These are phyloP conservation scores for Polydrusus cervinus DNA, from an alignment of 2,888 invertebrate species.

Conservation along the genomic window DNA sequence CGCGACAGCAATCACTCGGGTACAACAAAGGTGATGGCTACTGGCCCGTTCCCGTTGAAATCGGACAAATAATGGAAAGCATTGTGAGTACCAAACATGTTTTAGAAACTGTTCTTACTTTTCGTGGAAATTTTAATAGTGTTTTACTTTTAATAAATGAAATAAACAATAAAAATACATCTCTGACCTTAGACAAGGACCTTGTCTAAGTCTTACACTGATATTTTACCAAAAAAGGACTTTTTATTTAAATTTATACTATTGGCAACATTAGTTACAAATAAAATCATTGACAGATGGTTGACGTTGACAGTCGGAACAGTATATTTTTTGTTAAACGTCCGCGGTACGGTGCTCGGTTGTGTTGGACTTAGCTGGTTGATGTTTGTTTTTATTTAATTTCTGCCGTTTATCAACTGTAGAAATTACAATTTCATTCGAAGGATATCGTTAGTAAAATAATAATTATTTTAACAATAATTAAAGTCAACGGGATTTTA, in stretches of 20 bases:
- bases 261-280: not conserved
- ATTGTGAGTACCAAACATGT: too few species aligned
- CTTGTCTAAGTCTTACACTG: too few species aligned
- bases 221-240: too few species aligned
- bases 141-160: not conserved
- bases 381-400: not conserved
- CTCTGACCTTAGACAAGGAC: too few species aligned
- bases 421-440: not conserved
- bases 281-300: not conserved
- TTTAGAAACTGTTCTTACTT: too few species aligned
- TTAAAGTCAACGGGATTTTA: too few species aligned
- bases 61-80: not conserved
- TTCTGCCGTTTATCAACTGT: not conserved
- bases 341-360: not conserved
- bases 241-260: not conserved
- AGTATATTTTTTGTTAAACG: not conserved
- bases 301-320: not conserved
- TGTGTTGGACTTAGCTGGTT: not conserved
- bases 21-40: not conserved
- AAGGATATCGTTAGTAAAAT: not conserved
- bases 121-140: too few species aligned
- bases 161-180: too few species aligned
- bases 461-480: not conserved
- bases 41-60: not conserved
- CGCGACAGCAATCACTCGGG: not conserved